phyloP scores from a whole-genome alignment of 30 jellyfish, hydroid and myxozoan genomes.

The Cassiopea xamachana region DNA sequence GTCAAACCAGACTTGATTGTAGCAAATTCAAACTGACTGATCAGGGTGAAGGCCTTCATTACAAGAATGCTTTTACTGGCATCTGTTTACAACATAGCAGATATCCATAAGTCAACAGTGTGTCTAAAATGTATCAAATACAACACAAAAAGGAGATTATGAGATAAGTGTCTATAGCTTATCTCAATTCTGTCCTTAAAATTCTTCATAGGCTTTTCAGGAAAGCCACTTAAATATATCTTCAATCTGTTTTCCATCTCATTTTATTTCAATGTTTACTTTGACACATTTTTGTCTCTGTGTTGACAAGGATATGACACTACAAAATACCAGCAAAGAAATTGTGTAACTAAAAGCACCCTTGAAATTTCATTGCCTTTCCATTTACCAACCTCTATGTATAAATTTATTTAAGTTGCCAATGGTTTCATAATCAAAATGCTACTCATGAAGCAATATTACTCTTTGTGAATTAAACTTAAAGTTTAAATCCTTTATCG shows the following conservation, averaged over 20 bases:
- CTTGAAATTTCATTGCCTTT: too few species aligned
- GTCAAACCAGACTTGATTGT: neutral
- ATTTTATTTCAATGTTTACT: neutral
- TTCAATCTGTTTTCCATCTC: neutral
- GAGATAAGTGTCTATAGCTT: neutral
- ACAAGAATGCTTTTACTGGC: neutral
- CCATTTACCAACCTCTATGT: too few species aligned
- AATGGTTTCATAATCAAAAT: too few species aligned
- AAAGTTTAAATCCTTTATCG: too few species aligned
- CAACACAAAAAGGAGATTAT: neutral
- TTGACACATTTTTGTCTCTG: neutral
- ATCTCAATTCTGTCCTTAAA: neutral
- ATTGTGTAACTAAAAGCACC: neutral
- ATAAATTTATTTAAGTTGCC: too few species aligned
- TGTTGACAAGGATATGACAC: too few species aligned
- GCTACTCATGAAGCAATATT: too few species aligned
- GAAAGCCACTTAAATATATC: neutral
- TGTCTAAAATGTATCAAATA: neutral
- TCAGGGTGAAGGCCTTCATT: neutral
- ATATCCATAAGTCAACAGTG: neutral
- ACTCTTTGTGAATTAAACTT: too few species aligned
- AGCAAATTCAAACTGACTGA: neutral
- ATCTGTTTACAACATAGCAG: neutral
- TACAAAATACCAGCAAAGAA: neutral
- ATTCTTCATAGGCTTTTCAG: neutral